Conservation (phyloP, 2,113 vertebrate genomes). For the Cairina moschata region DNA sequence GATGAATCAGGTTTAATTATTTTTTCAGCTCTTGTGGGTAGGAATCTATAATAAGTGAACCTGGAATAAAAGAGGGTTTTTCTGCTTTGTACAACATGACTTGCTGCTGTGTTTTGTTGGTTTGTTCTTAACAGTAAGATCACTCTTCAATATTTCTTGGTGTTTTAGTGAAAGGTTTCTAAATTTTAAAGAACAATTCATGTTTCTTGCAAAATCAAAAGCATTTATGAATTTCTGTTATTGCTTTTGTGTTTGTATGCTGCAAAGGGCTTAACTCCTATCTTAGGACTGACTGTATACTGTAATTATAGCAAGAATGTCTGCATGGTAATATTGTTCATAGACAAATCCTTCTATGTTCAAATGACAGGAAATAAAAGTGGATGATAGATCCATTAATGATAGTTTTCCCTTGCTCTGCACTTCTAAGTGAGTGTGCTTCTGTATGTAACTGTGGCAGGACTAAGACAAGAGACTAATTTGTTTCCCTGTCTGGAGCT, state of each 20-base stretch:
- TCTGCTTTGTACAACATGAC: neutral
- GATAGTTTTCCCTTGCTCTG: neutral
- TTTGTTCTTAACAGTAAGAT: neutral
- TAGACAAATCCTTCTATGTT: neutral
- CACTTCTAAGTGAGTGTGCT: neutral
- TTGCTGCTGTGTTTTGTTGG: neutral
- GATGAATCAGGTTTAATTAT: neutral
- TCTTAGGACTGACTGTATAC: neutral
- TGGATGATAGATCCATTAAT: neutral
- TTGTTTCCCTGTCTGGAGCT: neutral
- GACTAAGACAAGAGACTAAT: neutral
- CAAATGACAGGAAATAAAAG: neutral
- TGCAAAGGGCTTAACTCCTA: neutral
- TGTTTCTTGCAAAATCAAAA: neutral
- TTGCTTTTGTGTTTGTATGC: neutral
- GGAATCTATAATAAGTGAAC: neutral
- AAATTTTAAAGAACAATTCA: neutral
- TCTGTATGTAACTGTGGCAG: neutral
- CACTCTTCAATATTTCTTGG: neutral
- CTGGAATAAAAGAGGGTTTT: neutral
- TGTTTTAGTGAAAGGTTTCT: neutral
- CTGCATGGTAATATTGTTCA: neutral
- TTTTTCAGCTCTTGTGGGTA: neutral
- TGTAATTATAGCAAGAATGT: neutral
- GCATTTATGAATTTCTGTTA: neutral